These are phyloP conservation scores for Halcyon senegalensis DNA, from an alignment of 2,113 vertebrate species.

Conservation along the genomic window DNA sequence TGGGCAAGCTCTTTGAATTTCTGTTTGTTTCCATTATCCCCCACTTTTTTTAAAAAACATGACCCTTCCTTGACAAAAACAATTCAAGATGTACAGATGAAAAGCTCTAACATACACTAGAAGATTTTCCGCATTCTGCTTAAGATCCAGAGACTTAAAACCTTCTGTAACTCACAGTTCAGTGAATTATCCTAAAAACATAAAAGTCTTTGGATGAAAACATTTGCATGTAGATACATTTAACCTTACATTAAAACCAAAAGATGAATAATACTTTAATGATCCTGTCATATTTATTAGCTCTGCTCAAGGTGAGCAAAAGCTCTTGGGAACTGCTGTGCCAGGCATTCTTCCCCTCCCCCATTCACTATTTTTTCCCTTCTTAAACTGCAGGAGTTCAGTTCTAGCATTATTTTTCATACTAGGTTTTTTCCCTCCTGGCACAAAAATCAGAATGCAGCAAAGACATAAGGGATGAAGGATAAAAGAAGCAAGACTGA, in stretches of 20 bases:
- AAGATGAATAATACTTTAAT: slow-evolving; percentile 59
- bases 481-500: slow-evolving; percentile 64
- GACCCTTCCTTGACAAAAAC: neutral
- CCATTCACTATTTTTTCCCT: neutral
- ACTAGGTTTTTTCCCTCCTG: neutral
- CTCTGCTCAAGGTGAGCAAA: slow-evolving; percentile 51
- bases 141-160: slow-evolving; percentile 5
- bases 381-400: slow-evolving; percentile 10
- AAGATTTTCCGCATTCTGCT: slow-evolving; percentile 19
- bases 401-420: neutral
- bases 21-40: neutral
- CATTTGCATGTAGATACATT: slow-evolving; percentile 57
- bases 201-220: slow-evolving; percentile 53
- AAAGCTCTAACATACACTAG: neutral
- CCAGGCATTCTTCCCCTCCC: neutral
- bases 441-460: slow-evolving; percentile 43
- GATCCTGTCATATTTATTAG: slow-evolving; percentile 48
- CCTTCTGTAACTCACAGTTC: slow-evolving; percentile 28
- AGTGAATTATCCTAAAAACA: slow-evolving; percentile 45
- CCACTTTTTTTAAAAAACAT: neutral
- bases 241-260: slow-evolving; percentile 61
- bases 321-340: slow-evolving; percentile 24
- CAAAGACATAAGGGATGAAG: slow-evolving; percentile 39
- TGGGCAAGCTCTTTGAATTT: neutral
- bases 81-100: neutral